Percentiles rank a stretch among this genome's conserved stretches.
Conservation (phyloP, 2,113 vertebrate genomes). For the Syngnathus scovelli region DNA sequence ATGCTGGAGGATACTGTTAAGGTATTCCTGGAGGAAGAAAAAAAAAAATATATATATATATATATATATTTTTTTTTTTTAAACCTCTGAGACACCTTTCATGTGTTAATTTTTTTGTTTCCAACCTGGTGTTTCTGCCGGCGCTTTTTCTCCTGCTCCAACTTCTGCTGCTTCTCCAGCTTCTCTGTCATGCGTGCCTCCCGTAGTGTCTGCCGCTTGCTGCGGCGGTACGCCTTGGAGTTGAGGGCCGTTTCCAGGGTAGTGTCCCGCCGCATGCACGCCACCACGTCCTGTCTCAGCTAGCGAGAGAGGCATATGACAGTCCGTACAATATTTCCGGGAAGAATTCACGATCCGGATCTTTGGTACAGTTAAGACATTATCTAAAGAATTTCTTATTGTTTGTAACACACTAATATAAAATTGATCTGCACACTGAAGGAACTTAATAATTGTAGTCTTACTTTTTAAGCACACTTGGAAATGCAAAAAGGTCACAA, state of each 20-base stretch:
- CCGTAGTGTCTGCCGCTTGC: slow-evolving; percentile 91
- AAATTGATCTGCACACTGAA: background rate
- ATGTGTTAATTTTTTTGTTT: background rate
- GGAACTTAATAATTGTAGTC: too few species aligned
- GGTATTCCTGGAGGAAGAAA: slow-evolving; percentile 79
- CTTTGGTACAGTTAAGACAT: background rate
- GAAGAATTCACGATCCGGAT: background rate
- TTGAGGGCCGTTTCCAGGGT: slow-evolving; percentile 95
- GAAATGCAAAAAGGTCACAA: background rate
- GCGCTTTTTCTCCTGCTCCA: slow-evolving; percentile 94
- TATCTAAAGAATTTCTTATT: background rate
- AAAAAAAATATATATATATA: too few species aligned
- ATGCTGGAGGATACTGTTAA: slow-evolving; percentile 97
- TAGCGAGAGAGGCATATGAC: slow-evolving; percentile 38
- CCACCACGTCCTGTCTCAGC: slow-evolving; percentile 95
- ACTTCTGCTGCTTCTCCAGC: slow-evolving; percentile 98
- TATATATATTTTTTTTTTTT: too few species aligned
- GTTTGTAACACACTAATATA: background rate
- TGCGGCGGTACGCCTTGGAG: slow-evolving; percentile 95
- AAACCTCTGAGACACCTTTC: too few species aligned
- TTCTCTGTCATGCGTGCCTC: slow-evolving; percentile 98
- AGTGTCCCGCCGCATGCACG: slow-evolving; percentile 94
- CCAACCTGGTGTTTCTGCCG: slow-evolving; percentile 96
- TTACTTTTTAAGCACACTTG: too few species aligned
- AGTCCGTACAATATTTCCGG: too few species aligned